phyloP scores from a whole-genome alignment of 2,113 vertebrate genomes.

The Pholis gunnellus region DNA sequence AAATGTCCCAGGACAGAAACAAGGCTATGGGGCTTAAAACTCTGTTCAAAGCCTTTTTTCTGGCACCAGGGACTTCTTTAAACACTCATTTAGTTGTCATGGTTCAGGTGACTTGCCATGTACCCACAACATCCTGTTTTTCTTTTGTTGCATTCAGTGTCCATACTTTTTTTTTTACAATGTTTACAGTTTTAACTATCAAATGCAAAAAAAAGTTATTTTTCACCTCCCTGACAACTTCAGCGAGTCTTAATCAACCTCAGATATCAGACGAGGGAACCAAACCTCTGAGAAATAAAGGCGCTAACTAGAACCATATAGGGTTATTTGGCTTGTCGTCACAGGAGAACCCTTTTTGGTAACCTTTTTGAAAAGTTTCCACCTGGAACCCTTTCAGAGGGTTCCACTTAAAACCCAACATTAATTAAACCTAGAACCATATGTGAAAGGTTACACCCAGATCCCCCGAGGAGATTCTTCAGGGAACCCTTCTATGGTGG shows the following conservation, averaged over 20 bases:
- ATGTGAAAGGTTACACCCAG: no score
- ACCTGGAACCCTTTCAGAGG: no score
- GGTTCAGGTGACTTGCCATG: neutral
- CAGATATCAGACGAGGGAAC: neutral
- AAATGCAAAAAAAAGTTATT: neutral
- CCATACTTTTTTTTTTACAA: no score
- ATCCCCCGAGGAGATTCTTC: no score
- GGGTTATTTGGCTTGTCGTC: neutral
- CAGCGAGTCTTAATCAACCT: neutral
- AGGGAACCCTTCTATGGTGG: no score
- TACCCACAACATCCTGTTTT: conserved; percentile 1
- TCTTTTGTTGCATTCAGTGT: neutral
- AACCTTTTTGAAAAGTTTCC: neutral
- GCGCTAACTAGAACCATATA: neutral
- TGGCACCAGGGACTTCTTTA: neutral
- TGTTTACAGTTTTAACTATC: neutral
- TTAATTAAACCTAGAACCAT: no score
- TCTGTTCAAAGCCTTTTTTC: neutral
- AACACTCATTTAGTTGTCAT: neutral
- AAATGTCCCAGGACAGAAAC: conserved; percentile 22
- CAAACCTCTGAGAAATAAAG: neutral
- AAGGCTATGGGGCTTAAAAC: neutral
- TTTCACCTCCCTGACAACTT: neutral
- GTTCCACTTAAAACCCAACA: no score
- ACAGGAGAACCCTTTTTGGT: neutral